Evolutionary conservation across 2,113 vertebrate genomes (phyloP).

Genomic region (Callaeas wilsoni): DNA sequence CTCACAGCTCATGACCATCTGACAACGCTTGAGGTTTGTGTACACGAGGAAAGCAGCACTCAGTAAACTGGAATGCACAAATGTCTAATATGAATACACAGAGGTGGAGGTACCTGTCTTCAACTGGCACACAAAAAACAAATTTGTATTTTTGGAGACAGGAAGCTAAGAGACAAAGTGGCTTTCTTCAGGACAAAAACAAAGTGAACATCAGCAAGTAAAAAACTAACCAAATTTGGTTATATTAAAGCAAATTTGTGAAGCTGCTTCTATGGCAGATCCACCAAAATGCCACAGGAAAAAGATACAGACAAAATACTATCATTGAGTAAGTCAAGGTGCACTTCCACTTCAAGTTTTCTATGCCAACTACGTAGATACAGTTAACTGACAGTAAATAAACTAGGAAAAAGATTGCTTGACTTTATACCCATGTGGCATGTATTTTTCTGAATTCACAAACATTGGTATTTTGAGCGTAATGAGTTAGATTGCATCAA

Average conservation of each 20-base stretch:
- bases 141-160: neutral
- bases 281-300: neutral
- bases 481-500: neutral
- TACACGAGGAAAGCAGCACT: neutral
- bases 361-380: neutral
- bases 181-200: neutral
- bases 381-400: neutral
- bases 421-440: neutral
- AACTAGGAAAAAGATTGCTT: neutral
- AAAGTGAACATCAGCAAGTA: neutral
- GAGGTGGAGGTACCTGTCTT: neutral
- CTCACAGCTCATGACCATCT: neutral
- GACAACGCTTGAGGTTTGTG: neutral
- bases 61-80: neutral
- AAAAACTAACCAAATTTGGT: neutral
- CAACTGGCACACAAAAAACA: neutral
- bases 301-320: neutral
- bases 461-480: neutral
- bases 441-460: neutral
- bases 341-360: neutral
- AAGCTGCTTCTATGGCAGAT: neutral
- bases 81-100: neutral
- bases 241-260: neutral
- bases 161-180: neutral
- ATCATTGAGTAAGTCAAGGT: rapidly evolving